Evolutionary conservation across 2,113 vertebrate species (phyloP).

Genomic region (Malurus melanocephalus): DNA sequence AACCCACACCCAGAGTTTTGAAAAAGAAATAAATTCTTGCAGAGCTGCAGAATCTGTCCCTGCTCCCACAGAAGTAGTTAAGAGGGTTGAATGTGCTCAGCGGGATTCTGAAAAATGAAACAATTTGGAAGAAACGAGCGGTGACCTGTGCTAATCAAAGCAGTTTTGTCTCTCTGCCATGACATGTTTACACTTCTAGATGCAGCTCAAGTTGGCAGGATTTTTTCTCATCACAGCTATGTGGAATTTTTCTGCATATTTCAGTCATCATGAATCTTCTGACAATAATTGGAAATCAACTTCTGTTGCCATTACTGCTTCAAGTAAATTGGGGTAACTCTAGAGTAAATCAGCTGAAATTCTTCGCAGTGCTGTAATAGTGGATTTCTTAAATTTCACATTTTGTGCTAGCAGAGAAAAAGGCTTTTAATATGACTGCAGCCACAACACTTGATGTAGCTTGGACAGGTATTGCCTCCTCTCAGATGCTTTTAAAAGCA

Average conservation of each 20-base stretch:
- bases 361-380: neutral
- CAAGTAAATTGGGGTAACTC: neutral
- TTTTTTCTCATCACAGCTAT: neutral
- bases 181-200: neutral
- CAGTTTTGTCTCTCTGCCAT: neutral
- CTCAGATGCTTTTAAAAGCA: neutral
- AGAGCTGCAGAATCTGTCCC: neutral
- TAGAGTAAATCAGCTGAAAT: rapidly evolving
- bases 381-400: neutral
- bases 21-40: neutral
- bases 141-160: neutral
- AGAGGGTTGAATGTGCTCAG: neutral
- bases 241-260: neutral
- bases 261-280: neutral
- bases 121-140: rapidly evolving
- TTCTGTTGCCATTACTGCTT: neutral
- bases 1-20: neutral
- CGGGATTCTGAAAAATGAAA: neutral
- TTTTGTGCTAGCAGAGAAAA: neutral
- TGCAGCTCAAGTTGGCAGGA: neutral
- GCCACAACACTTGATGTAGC: neutral
- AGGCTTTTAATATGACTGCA: neutral
- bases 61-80: neutral
- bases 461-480: neutral
- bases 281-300: neutral